Conservation (phyloP, 2,113 vertebrate species). For the Ranitomeya variabilis region DNA sequence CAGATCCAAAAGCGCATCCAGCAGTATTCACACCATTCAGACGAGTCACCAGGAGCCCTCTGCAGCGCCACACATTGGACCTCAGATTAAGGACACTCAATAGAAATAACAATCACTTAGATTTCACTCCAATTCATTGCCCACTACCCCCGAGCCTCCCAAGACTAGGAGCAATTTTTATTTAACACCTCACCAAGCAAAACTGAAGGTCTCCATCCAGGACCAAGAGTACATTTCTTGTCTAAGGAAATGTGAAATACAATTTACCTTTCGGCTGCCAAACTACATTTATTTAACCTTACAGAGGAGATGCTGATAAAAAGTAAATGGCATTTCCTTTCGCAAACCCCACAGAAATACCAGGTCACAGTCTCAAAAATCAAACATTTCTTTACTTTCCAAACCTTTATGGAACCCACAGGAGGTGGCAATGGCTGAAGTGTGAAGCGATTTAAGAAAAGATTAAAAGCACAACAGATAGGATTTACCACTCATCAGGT, state of each 20-base stretch:
- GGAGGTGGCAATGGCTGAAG: not conserved
- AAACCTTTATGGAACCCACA: not conserved
- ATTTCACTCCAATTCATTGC: not conserved
- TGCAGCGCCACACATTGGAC: not conserved
- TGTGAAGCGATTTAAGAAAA: not conserved
- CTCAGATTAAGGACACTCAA: not conserved
- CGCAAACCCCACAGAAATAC: no score
- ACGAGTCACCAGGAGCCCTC: not conserved
- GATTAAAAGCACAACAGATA: not conserved
- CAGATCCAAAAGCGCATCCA: conserved; percentile 16
- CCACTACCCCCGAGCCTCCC: no score
- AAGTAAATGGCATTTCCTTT: no score
- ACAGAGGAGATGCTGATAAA: no score
- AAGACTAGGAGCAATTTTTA: no score
- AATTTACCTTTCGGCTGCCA: no score
- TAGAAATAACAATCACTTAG: not conserved
- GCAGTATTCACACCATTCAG: not conserved
- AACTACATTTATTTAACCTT: no score
- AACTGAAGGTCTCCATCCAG: not conserved
- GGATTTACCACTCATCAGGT: not conserved
- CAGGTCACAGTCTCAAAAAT: no score
- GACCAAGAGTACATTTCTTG: not conserved
- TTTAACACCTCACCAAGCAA: no score
- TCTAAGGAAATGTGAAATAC: no score
- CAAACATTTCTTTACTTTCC: no score